These are phyloP conservation scores for Scaptomyza cyrtandrae DNA, from an alignment of 2,888 invertebrate species.

Conservation along the genomic window DNA sequence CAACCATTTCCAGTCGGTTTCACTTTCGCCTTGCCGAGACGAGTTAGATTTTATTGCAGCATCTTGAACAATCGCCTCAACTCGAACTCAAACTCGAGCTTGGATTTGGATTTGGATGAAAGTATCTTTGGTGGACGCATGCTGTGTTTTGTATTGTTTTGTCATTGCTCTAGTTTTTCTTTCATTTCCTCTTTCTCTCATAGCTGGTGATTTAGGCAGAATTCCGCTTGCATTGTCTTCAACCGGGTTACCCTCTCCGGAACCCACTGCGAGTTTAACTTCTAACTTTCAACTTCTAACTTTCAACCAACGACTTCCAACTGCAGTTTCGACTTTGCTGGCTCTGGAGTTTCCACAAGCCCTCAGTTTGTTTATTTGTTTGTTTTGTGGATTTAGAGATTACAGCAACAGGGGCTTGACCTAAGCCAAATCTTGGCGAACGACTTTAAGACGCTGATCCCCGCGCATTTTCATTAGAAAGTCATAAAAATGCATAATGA, in stretches of 20 bases:
- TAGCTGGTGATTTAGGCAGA: constrained; percentile 57
- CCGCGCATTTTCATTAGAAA: constrained; percentile 63
- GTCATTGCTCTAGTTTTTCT: constrained; percentile 57
- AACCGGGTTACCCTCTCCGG: constrained; percentile 47
- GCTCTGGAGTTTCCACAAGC: constrained; percentile 37
- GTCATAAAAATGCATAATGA: constrained; percentile 66
- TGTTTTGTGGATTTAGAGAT: constrained; percentile 46
- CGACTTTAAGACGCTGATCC: constrained; percentile 48
- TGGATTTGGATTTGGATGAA: constrained; percentile 15
- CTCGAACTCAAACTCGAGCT: constrained; percentile 10
- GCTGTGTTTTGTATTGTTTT: constrained; percentile 37
- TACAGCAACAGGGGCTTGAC: constrained; percentile 16
- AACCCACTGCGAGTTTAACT: constrained; percentile 18
- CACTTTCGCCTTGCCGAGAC: constrained; percentile 45
- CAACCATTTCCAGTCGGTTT: constrained; percentile 34
- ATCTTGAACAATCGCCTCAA: constrained; percentile 81
- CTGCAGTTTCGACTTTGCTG: constrained; percentile 22
- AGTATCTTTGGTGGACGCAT: constrained; percentile 46
- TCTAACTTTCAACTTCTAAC: constrained; percentile 15
- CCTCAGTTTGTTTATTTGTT: constrained; percentile 54
- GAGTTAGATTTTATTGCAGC: constrained; percentile 83
- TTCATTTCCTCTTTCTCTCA: constrained; percentile 14
- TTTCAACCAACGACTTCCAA: constrained; percentile 22
- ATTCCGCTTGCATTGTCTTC: constrained; percentile 44
- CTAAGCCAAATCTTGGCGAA: constrained; percentile 15